Evolutionary conservation across 2,888 invertebrate species (phyloP).

Genomic region (Andrena bicolor): DNA sequence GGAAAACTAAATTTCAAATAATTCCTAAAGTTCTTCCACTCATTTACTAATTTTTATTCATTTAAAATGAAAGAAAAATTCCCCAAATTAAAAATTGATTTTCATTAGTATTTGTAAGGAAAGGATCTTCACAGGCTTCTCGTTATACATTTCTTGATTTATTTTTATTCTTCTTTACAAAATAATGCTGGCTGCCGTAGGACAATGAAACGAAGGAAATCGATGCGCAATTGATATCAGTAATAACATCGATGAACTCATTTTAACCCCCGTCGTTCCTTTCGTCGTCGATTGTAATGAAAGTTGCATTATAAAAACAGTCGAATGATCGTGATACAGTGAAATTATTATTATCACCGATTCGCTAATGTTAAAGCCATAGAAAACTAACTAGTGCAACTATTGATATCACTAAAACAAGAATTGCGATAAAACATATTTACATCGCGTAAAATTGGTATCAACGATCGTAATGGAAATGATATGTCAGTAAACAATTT

Average conservation of each 20-base stretch:
- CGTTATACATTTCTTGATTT: conserved; percentile 72
- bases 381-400: conserved; percentile 10
- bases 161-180: conserved; percentile 82
- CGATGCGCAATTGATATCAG: conserved; percentile 60
- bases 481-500: not conserved
- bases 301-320: conserved; percentile 32
- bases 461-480: not conserved
- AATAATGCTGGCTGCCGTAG: conserved; percentile 77
- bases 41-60: too few relatives aligned
- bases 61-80: too few relatives aligned
- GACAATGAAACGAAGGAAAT: conserved; percentile 77
- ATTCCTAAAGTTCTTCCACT: too few relatives aligned
- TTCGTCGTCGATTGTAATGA: conserved; percentile 33
- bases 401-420: not conserved
- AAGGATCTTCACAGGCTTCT: conserved; percentile 10
- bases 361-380: not conserved
- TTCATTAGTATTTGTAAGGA: not conserved
- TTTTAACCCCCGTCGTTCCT: conserved; percentile 51
- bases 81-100: too few relatives aligned
- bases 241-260: conserved; percentile 53
- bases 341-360: not conserved
- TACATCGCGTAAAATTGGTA: conserved; percentile 19
- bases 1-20: too few relatives aligned
- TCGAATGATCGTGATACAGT: conserved; percentile 30
- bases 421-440: conserved; percentile 24